Percentiles rank a stretch among this genome's conserved stretches.
phyloP scores from a whole-genome alignment of 2,797 vertebrate genomes.

The Cirrhinus mrigala region DNA sequence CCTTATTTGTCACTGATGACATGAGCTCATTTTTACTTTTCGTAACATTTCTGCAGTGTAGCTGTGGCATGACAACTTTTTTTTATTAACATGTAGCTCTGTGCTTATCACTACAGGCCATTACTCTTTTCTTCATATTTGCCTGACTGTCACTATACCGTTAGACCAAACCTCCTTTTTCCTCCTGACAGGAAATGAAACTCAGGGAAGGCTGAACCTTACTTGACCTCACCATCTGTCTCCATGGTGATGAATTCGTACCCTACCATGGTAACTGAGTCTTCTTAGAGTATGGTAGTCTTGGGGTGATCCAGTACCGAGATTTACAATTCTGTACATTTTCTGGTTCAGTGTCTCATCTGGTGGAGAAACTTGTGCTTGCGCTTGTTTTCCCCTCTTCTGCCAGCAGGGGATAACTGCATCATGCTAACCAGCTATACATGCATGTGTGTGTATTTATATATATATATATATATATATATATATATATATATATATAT shows the following conservation, averaged over 20 bases:
- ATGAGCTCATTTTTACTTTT: conserved; percentile 20
- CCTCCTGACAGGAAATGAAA: conserved; percentile 51
- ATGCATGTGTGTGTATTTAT: too few relatives aligned
- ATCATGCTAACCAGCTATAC: neutral
- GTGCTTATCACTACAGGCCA: neutral
- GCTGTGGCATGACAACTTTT: neutral
- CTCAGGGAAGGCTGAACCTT: conserved; percentile 53
- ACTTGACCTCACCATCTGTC: conserved; percentile 53
- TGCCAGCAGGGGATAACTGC: neutral
- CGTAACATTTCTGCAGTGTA: neutral
- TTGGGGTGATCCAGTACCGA: conserved; percentile 6
- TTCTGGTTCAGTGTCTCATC: conserved; percentile 3
- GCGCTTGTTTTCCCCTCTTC: neutral
- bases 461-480: too few relatives aligned
- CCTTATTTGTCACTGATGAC: conserved; percentile 15
- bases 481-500: too few relatives aligned
- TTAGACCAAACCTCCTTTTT: conserved; percentile 40
- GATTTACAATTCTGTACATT: conserved; percentile 19
- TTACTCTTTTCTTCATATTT: conserved; percentile 43
- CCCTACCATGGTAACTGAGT: conserved; percentile 38
- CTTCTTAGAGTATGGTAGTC: conserved; percentile 31
- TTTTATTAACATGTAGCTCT: conserved; percentile 24
- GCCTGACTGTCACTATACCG: conserved; percentile 16
- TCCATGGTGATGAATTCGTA: conserved; percentile 55
- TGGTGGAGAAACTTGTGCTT: neutral